phyloP scores from a whole-genome alignment of 2,113 vertebrate species.

The Oncorhynchus tshawytscha region DNA sequence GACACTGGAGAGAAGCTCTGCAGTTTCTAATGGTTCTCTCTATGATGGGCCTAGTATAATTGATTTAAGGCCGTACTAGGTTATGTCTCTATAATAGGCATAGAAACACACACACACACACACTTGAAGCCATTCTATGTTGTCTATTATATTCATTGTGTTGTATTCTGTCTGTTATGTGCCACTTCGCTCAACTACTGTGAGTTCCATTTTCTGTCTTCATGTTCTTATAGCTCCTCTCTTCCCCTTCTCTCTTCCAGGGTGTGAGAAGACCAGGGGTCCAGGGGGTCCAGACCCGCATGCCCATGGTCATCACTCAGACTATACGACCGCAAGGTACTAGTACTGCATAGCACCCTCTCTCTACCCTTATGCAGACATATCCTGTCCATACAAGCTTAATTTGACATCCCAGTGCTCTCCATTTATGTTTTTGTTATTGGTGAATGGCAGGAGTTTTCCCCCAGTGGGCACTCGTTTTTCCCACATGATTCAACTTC shows the following conservation, averaged over 20 bases:
- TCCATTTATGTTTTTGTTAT: neutral
- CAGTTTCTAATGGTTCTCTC: neutral
- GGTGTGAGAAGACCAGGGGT: slow-evolving; percentile 66
- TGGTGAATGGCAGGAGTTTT: slow-evolving; percentile 44
- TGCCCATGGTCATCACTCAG: slow-evolving; percentile 76
- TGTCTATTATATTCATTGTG: no score
- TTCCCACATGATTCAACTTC: no score
- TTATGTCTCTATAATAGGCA: neutral
- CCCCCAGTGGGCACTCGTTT: slow-evolving; percentile 28
- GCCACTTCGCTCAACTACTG: neutral
- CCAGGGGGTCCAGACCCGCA: slow-evolving; percentile 71
- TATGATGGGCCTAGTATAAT: neutral
- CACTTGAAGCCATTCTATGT: no score
- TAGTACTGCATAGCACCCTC: neutral
- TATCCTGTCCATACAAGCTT: neutral
- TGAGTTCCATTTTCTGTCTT: neutral
- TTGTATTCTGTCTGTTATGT: no score
- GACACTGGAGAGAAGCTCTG: neutral
- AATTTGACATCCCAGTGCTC: neutral
- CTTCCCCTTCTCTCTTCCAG: slow-evolving; percentile 41
- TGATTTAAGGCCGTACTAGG: neutral
- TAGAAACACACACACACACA: no score
- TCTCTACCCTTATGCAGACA: no score
- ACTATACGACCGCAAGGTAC: slow-evolving; percentile 74
- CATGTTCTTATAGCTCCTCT: neutral